Evolutionary conservation across 2,113 vertebrate species (phyloP).

Genomic region (Ancistrus triradiatus): DNA sequence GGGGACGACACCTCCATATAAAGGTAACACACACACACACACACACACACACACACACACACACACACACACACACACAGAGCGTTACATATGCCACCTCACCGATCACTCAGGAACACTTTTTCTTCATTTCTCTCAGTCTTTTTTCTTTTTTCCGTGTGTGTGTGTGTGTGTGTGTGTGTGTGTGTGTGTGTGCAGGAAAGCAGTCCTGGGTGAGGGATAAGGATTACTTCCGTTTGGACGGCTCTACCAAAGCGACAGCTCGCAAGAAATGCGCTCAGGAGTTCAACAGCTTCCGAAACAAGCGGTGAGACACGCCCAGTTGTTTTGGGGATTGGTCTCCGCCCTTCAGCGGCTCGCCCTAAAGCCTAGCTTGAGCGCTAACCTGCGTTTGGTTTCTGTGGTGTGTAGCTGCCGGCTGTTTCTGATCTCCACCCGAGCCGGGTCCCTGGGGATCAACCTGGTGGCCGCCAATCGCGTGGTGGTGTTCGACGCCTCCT

Average conservation of each 20-base stretch:
- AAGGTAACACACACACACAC: conserved; percentile 67
- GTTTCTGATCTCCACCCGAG: conserved; percentile 96
- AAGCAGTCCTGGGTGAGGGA: conserved; percentile 88
- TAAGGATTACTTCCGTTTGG: conserved; percentile 91
- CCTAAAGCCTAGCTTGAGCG: no score
- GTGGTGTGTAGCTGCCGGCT: conserved; percentile 91
- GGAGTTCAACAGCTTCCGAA: conserved; percentile 81
- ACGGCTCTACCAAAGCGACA: conserved; percentile 79
- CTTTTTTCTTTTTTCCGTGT: neutral
- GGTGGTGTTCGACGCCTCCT: conserved; percentile 94
- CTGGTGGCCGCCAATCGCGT: conserved; percentile 92
- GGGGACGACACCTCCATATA: conserved; percentile 68
- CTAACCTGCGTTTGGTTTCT: no score
- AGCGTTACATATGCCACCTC: neutral
- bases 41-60: neutral
- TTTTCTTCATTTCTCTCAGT: no score
- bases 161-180: neutral
- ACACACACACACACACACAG: neutral
- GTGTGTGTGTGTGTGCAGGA: conserved; percentile 25
- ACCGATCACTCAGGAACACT: neutral
- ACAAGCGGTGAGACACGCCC: conserved; percentile 73
- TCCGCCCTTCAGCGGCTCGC: neutral
- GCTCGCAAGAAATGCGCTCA: conserved; percentile 89
- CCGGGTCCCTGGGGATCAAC: conserved; percentile 94
- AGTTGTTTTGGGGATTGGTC: no score